Conservation (phyloP, 2,113 vertebrate genomes). For the Sylvilagus bachmani region DNA sequence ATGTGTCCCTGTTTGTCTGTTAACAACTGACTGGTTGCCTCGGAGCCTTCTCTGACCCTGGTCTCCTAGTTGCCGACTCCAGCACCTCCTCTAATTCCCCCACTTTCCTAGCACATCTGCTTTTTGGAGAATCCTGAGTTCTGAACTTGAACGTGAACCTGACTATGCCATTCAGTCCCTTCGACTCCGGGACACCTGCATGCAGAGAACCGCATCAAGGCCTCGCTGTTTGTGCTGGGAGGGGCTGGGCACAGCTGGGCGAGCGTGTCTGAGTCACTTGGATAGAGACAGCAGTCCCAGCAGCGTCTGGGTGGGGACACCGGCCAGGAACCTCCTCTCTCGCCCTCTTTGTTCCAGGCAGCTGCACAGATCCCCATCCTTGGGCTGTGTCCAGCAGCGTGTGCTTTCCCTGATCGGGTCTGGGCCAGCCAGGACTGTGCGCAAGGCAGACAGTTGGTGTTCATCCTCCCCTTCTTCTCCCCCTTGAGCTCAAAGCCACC, state of each 20-base stretch:
- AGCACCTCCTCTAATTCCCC: neutral
- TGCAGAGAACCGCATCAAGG: neutral
- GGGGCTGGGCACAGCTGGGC: too few species aligned
- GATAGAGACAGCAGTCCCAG: neutral
- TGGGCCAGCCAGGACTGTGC: neutral
- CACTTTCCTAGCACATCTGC: neutral
- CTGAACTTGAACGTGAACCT: neutral
- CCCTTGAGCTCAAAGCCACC: neutral
- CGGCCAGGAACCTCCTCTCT: neutral
- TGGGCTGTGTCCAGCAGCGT: neutral
- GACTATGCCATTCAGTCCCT: neutral
- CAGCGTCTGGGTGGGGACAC: neutral
- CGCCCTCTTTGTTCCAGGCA: neutral
- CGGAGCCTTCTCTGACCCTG: neutral
- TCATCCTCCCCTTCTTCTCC: neutral
- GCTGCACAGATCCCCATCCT: too few species aligned
- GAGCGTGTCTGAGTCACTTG: neutral
- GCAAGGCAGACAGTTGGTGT: neutral
- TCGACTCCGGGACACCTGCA: neutral
- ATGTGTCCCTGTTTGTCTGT: too few species aligned
- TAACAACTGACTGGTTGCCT: neutral
- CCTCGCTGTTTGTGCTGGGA: neutral
- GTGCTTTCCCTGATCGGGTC: neutral
- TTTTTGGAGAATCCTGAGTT: neutral
- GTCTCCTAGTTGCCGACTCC: neutral